Percentiles rank a stretch among this genome's conserved stretches.
phyloP scores from a whole-genome alignment of 23 tunicate genomes.

The Trididemnum miniatum region DNA sequence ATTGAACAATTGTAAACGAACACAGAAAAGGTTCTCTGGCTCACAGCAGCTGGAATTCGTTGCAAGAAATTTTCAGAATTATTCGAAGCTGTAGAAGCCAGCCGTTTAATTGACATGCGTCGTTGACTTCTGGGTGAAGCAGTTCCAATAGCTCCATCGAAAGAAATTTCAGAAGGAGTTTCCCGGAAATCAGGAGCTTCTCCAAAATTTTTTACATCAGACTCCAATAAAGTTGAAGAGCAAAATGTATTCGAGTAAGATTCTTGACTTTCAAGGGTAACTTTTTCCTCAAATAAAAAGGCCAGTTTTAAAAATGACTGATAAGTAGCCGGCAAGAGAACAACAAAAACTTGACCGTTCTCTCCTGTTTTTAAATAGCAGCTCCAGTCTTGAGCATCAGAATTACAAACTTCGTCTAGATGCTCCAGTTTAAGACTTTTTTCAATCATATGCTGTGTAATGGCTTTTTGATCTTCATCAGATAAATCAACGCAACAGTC shows the following conservation, averaged over 20 bases:
- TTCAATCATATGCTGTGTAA: conserved; percentile 47
- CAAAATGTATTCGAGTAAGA: not conserved
- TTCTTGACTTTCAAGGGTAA: not conserved
- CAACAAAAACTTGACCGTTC: conserved; percentile 63
- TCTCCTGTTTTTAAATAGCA: conserved; percentile 69
- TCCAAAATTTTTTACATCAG: not conserved
- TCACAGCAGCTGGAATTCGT: not conserved
- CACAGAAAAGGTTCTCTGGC: conserved; percentile 43
- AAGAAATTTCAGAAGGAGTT: not conserved
- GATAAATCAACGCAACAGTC: conserved; percentile 53
- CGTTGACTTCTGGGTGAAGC: conserved; percentile 11
- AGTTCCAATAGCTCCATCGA: not conserved
- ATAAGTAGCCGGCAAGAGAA: conserved; percentile 67
- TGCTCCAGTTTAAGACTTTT: conserved; percentile 5
- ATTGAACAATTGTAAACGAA: conserved; percentile 83
- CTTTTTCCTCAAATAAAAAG: not conserved
- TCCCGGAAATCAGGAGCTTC: not conserved
- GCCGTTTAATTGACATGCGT: conserved; percentile 50
- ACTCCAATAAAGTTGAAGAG: not conserved
- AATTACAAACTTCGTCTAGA: not conserved
- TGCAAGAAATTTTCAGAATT: not conserved
- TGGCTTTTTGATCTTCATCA: conserved; percentile 24
- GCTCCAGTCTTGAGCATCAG: conserved; percentile 38
- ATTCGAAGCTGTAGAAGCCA: conserved; percentile 17
- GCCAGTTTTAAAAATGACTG: conserved; percentile 27